phyloP scores from a whole-genome alignment of 1,140 invertebrate species.

The Bilobella aurantiaca region DNA sequence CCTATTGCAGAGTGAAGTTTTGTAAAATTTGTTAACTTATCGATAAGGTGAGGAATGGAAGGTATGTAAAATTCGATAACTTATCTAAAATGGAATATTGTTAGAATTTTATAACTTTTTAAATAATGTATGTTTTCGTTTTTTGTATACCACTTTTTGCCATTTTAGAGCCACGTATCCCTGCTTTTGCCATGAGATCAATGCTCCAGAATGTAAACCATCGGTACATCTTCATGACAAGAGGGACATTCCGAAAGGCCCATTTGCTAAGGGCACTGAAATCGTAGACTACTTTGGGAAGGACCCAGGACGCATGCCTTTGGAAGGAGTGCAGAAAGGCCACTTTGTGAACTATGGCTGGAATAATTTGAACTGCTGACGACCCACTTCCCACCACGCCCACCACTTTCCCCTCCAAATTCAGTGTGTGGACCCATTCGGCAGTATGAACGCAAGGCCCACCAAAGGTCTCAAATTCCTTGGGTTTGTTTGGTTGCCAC shows the following conservation, averaged over 20 bases:
- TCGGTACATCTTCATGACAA: background rate
- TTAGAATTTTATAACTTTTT: no score
- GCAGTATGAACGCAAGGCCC: constrained; percentile 12
- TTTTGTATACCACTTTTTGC: no score
- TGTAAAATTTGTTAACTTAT: no score
- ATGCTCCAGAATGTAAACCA: background rate
- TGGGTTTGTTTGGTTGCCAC: constrained; percentile 1
- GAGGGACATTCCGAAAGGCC: background rate
- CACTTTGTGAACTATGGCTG: background rate
- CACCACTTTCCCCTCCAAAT: constrained; percentile 15
- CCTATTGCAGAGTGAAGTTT: no score
- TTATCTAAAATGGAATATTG: no score
- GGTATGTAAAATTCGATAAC: no score
- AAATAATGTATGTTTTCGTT: no score
- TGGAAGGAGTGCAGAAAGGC: constrained; percentile 2
- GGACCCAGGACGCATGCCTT: background rate
- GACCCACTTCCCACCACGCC: constrained; percentile 18
- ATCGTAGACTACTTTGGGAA: background rate
- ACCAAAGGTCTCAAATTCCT: constrained; percentile 7
- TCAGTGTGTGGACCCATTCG: constrained; percentile 9
- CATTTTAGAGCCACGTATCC: background rate
- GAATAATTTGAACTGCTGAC: background rate
- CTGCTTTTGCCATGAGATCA: background rate
- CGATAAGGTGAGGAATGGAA: no score
- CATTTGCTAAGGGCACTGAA: background rate